phyloP scores from a whole-genome alignment of 1,140 invertebrate species.

The Epicauta chinensis region DNA sequence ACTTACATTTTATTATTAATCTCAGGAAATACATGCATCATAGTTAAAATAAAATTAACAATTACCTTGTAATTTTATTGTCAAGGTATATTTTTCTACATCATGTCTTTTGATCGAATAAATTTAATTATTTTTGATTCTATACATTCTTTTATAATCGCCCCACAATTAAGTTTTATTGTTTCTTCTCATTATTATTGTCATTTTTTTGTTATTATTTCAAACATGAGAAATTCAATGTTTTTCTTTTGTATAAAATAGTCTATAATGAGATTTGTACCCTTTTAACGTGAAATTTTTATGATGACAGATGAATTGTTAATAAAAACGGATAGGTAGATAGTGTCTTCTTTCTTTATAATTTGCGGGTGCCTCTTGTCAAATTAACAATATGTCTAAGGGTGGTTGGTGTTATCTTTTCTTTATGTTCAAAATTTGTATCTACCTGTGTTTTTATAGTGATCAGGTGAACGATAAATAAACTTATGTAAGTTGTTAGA shows the following conservation, averaged over 20 bases:
- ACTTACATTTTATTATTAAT: slow-evolving; percentile 8
- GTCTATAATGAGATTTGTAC: no score
- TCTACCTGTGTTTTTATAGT: background rate
- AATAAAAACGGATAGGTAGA: slow-evolving; percentile 10
- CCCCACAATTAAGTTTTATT: no score
- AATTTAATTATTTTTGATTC: slow-evolving; percentile 5
- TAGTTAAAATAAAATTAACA: slow-evolving; percentile 25
- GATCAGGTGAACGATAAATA: no score
- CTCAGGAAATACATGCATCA: slow-evolving; percentile 17
- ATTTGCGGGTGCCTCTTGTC: slow-evolving; percentile 33
- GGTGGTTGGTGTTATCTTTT: slow-evolving; percentile 23
- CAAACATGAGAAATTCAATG: no score
- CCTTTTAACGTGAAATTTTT: slow-evolving; percentile 20
- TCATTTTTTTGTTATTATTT: no score
- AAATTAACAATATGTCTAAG: slow-evolving; percentile 29
- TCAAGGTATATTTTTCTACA: slow-evolving; percentile 15
- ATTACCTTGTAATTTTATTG: slow-evolving; percentile 23
- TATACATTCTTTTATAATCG: no score
- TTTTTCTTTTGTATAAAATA: no score
- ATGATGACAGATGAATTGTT: slow-evolving; percentile 35
- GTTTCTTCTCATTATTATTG: no score
- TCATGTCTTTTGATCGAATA: slow-evolving; percentile 9
- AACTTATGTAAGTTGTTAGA: no score
- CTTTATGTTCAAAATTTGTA: background rate
- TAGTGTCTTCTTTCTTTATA: slow-evolving; percentile 27